Conservation (phyloP, 2,113 vertebrate genomes). For the Oncorhynchus clarkii region DNA sequence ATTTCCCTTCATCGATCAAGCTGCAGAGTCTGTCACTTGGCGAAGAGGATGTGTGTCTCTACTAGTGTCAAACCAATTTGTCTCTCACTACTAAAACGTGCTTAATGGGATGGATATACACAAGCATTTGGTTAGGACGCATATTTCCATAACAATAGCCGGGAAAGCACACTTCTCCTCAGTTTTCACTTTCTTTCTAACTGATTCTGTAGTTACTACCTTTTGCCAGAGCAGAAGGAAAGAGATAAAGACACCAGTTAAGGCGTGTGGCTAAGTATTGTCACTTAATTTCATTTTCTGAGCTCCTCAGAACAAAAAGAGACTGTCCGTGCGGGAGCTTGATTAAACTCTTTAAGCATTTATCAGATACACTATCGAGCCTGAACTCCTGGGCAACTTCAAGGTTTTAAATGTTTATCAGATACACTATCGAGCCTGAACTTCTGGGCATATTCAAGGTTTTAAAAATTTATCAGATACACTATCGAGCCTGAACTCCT, state of each 20-base stretch:
- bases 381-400: too few relatives aligned
- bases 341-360: constrained; percentile 8
- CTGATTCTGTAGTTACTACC: constrained; percentile 36
- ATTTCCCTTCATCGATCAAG: not conserved
- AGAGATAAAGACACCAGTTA: constrained; percentile 59
- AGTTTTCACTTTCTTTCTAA: not conserved
- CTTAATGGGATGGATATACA: too few relatives aligned
- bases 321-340: constrained; percentile 19
- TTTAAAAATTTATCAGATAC: too few relatives aligned
- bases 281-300: constrained; percentile 59
- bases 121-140: too few relatives aligned
- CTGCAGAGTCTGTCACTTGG: constrained; percentile 8
- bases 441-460: too few relatives aligned
- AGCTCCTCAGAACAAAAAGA: constrained; percentile 12
- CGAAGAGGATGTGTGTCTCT: constrained; percentile 12
- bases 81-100: too few relatives aligned
- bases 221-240: constrained; percentile 29
- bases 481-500: too few relatives aligned
- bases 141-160: too few relatives aligned
- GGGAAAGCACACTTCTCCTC: too few relatives aligned
- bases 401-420: too few relatives aligned
- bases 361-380: too few relatives aligned
- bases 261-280: constrained; percentile 43
- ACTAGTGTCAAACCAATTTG: constrained; percentile 27
- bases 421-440: too few relatives aligned